phyloP scores from a whole-genome alignment of 1,140 invertebrate genomes.

The Cydia splendana region DNA sequence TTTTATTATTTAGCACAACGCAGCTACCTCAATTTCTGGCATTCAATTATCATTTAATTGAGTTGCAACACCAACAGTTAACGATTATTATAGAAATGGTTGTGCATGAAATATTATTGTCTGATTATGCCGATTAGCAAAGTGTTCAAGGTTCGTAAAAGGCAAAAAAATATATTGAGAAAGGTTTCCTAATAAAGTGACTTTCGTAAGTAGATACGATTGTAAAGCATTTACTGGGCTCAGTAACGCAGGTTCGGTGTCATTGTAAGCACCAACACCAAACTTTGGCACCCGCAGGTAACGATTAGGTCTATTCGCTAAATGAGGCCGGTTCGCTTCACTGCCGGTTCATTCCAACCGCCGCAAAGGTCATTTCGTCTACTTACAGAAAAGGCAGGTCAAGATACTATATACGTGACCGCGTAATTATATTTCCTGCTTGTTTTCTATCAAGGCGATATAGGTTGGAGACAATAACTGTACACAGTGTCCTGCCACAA shows the following conservation, averaged over 20 bases:
- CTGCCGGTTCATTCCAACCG: slow-evolving; percentile 9
- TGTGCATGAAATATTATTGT: slow-evolving; percentile 31
- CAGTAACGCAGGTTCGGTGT: neutral
- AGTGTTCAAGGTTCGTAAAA: slow-evolving; percentile 47
- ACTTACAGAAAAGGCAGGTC: slow-evolving; percentile 23
- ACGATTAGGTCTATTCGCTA: neutral
- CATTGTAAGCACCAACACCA: neutral
- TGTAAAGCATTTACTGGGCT: slow-evolving; percentile 4
- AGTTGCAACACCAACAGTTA: slow-evolving; percentile 1
- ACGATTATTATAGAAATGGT: slow-evolving; percentile 26
- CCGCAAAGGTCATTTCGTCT: slow-evolving; percentile 14
- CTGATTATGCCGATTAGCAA: slow-evolving; percentile 29
- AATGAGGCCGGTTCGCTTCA: neutral
- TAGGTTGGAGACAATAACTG: slow-evolving; percentile 29
- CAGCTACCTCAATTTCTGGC: neutral
- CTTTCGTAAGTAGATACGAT: slow-evolving; percentile 42
- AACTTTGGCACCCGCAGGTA: neutral
- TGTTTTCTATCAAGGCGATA: slow-evolving; percentile 32
- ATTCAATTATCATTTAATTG: slow-evolving; percentile 3
- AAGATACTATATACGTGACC: slow-evolving; percentile 22
- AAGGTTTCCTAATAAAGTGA: slow-evolving; percentile 43
- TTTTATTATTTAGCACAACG: neutral
- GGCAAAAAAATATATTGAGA: slow-evolving; percentile 47
- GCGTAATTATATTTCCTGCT: slow-evolving; percentile 20
- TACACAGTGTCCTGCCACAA: slow-evolving; percentile 26